phyloP scores from a whole-genome alignment of 64 coral and sea anemone species.

The Stichodactyla mertensii region DNA sequence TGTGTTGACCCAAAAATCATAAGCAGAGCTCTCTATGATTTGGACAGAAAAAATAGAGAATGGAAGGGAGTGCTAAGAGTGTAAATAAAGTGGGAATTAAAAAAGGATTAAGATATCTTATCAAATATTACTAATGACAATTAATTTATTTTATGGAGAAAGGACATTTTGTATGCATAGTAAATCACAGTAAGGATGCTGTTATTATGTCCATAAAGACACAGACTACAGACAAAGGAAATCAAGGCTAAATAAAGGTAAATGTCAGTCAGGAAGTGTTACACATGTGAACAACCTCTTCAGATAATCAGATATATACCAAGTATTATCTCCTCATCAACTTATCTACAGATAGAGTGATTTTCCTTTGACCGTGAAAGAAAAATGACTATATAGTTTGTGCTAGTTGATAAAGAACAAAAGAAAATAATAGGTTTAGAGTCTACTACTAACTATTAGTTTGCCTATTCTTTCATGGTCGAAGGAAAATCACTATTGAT shows the following conservation, averaged over 20 bases:
- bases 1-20: background rate
- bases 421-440: too few species aligned
- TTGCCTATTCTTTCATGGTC: too few species aligned
- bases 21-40: background rate
- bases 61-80: background rate
- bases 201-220: background rate
- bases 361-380: too few species aligned
- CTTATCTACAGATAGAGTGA: background rate
- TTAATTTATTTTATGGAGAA: background rate
- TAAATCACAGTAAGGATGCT: background rate
- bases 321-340: background rate
- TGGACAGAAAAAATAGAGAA: too few species aligned
- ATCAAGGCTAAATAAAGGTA: background rate
- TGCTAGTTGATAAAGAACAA: too few species aligned
- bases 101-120: background rate
- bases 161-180: background rate
- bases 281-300: background rate
- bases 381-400: too few species aligned
- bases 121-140: background rate
- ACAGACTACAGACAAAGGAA: background rate
- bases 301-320: background rate
- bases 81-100: background rate
- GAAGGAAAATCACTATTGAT: too few species aligned
- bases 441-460: too few species aligned
- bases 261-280: background rate